Base-by-base conservation (phyloP, 2,888 invertebrate species). In the Andrena fulva region DNA sequence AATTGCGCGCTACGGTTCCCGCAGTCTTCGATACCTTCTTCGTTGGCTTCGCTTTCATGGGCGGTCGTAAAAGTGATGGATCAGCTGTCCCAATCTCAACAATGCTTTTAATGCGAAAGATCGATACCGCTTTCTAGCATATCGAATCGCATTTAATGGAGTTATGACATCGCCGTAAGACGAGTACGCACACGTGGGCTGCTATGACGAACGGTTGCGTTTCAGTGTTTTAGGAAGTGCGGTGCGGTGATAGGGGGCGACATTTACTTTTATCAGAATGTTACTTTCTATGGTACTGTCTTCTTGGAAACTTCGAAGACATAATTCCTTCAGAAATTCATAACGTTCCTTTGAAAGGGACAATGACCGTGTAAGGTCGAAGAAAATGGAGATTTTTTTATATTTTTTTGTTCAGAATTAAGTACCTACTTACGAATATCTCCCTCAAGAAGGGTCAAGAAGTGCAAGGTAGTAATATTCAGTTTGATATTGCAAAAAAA, bases 71-170 rank as follows among this genome's bases (percentile, higher is more conserved):
- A 70, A 56, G 6, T 20, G 76, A 74, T 29, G 29, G 29, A 69
- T 85, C 76, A 85, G 70, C 50, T 76, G 59, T 66, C 78, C 52
- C 29, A 69, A 67, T 56, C 63, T 69, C 2, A 7, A 31, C 42
- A 54, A 73, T 48, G 74, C 68, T 77, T 42, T 66, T 59, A 42
- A 29, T 33, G 2, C 8, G 6, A 8, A 7, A 29, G 42, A 72
- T 85, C 81, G 67, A 85, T 85, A 77, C 3, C 12, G 12, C n/a
- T 64, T 33, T 42, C 29, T 33, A 7, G 12, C 6, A 29, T 33
- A 50, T 52, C n/a, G n/a, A 60, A 24, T 64, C 27, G 7, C 64
- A 5, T 10, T 69, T 68, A 72, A 66, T 33, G 59, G 29, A 7
- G 27, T 48, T 27, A 1, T 16, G 33, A 74, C 60, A 31, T 16